Base-by-base conservation (phyloP, 2,797 vertebrate species). In the Smutsia gigantea region DNA sequence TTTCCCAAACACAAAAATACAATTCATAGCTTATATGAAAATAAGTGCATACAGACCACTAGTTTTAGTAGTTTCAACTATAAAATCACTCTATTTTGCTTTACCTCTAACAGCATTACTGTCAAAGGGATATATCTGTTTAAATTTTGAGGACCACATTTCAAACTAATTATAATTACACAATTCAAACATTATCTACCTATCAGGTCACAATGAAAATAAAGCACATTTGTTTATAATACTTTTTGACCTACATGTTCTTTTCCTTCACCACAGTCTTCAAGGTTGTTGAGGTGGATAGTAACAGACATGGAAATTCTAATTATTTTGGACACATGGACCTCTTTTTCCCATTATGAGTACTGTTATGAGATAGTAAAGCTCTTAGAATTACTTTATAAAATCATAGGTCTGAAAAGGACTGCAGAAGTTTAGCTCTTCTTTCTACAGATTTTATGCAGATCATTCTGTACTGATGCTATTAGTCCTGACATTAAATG, bases 1-100 rank as follows among this genome's bases (percentile, higher is more conserved):
- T 84, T 98, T 97, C 34, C 90, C 77, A 97, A 95, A 92, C 64
- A 89, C 37, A 97, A 97, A 97, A 75, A 29, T 90, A 86, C 29
- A 83, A 71, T 87, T 42, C 86, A 68, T 72, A 90, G 92, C 34
- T 64, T 69, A 39, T 12, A 74, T 77, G 53, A 90, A 81, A 97
- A 92, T 51, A 90, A 55, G 46, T 96, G 21, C 29, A 63, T 51
- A 34, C 3, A 21, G 8, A 77, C 87, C 31, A 94, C 69, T 94
- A 42, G 72, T 0, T 94, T 93, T 17, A 23, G 95, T 95, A 81
- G 74, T 92, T 96, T 94, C 74, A 37, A 79, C 59, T 61, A 95
- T 25, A 98, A 97, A 90, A 53, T 83, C 2, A 96, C 12, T 83
- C 14, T 74, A n/a, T 59, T 91, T 90, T 74, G 34, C 79, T 95